These are phyloP conservation scores for Heliconius charithonia DNA, from an alignment of 2,888 invertebrate species.

Conservation along the genomic window DNA sequence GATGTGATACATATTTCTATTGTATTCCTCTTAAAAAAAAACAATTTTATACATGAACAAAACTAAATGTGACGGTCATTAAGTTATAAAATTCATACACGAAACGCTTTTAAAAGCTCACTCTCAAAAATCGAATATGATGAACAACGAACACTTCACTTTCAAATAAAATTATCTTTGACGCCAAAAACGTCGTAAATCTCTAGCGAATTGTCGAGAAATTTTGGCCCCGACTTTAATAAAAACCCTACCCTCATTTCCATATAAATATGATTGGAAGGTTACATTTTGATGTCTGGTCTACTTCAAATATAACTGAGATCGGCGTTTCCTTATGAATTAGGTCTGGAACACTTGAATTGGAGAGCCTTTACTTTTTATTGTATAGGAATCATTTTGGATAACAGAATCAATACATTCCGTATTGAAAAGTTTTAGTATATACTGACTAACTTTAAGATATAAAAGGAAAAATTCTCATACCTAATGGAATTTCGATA, in stretches of 20 bases:
- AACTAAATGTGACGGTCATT: neutral
- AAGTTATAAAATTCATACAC: conserved; percentile 15
- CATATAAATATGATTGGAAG: conserved; percentile 56
- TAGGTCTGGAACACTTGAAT: conserved; percentile 27
- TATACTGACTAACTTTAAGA: too few relatives aligned
- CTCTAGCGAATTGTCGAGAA: conserved; percentile 45
- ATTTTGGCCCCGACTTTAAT: conserved; percentile 46
- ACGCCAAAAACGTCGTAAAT: conserved; percentile 44
- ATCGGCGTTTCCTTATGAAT: conserved; percentile 37
- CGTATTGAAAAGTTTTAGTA: neutral
- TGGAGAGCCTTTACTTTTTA: neutral
- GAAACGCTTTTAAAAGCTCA: conserved; percentile 27
- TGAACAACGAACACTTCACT: conserved; percentile 1
- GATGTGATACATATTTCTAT: too few relatives aligned
- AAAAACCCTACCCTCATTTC: conserved; percentile 53
- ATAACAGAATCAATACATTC: neutral
- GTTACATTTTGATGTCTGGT: conserved; percentile 37
- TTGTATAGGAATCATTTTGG: neutral
- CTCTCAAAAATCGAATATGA: conserved; percentile 10
- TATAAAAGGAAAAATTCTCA: too few relatives aligned
- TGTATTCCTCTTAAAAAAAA: neutral
- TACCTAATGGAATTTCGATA: too few relatives aligned
- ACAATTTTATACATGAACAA: neutral
- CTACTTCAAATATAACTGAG: conserved; percentile 30
- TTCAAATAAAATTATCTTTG: conserved; percentile 38